A percentile compares a stretch with the other conserved stretches of the same genome.
These are phyloP conservation scores for Pelochelys cantorii DNA, from an alignment of 2,797 vertebrate genomes.

Conservation along the genomic window DNA sequence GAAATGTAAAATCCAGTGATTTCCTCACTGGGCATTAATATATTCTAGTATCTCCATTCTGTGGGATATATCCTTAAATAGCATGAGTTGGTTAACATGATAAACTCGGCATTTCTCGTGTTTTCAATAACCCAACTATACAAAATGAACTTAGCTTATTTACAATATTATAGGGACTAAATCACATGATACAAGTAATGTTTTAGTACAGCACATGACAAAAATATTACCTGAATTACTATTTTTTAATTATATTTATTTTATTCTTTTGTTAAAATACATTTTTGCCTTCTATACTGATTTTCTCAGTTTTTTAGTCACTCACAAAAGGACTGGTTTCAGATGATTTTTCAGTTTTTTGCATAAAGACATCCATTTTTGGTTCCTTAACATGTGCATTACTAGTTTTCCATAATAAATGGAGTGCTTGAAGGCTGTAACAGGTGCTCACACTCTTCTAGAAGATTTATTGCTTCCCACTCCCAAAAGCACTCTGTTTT, in stretches of 20 bases:
- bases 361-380: not conserved
- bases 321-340: not conserved
- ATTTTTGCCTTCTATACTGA: not conserved
- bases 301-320: not conserved
- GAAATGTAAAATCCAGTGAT: no score
- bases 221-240: not conserved
- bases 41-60: no score
- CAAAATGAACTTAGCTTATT: not conserved
- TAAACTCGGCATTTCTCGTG: not conserved
- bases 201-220: not conserved
- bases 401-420: not conserved
- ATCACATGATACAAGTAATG: not conserved
- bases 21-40: no score
- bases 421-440: not conserved
- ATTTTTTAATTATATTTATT: not conserved
- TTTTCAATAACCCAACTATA: not conserved
- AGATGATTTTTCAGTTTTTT: not conserved
- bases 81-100: no score
- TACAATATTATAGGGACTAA: not conserved
- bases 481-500: not conserved
- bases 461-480: not conserved
- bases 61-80: no score
- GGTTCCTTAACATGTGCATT: not conserved
- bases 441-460: not conserved
- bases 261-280: not conserved